phyloP scores from a whole-genome alignment of 2,113 vertebrate species.

The Embiotoca jacksoni region DNA sequence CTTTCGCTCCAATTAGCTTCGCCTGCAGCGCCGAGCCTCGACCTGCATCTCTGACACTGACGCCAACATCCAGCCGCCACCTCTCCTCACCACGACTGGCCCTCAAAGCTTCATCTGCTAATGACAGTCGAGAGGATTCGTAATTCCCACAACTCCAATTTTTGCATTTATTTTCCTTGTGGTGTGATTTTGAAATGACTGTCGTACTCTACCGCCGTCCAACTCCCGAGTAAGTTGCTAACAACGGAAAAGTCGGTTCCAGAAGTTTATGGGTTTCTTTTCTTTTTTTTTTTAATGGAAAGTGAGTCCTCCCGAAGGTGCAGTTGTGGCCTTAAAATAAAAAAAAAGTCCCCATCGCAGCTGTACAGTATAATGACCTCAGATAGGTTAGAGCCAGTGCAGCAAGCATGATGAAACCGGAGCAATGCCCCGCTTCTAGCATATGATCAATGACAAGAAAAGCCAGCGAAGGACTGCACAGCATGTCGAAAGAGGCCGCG shows the following conservation, averaged over 20 bases:
- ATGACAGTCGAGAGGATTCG: conserved; percentile 8
- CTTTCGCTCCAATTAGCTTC: conserved; percentile 4
- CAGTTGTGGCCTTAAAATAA: conserved; percentile 32
- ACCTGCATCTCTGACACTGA: not conserved
- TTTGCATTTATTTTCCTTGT: no score
- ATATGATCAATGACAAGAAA: conserved; percentile 79
- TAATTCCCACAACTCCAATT: not conserved
- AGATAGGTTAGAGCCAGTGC: conserved; percentile 66
- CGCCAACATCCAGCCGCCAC: conserved; percentile 8
- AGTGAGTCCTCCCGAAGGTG: conserved; percentile 47
- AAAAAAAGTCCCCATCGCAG: conserved; percentile 28
- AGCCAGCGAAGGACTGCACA: conserved; percentile 74
- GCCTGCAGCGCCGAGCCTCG: not conserved
- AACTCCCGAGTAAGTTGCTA: conserved; percentile 1
- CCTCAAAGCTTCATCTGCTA: not conserved
- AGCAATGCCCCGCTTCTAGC: conserved; percentile 75
- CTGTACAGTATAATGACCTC: conserved; percentile 73
- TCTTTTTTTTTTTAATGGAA: conserved; percentile 13
- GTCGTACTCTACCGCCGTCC: not conserved
- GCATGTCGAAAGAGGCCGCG: conserved; percentile 71
- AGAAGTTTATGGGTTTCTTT: conserved; percentile 33
- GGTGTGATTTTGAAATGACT: no score
- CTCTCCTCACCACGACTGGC: not conserved
- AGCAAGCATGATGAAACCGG: conserved; percentile 79
- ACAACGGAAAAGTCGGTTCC: conserved; percentile 9